These are phyloP conservation scores for Erannis defoliaria DNA, from an alignment of 2,888 invertebrate genomes.

Conservation along the genomic window DNA sequence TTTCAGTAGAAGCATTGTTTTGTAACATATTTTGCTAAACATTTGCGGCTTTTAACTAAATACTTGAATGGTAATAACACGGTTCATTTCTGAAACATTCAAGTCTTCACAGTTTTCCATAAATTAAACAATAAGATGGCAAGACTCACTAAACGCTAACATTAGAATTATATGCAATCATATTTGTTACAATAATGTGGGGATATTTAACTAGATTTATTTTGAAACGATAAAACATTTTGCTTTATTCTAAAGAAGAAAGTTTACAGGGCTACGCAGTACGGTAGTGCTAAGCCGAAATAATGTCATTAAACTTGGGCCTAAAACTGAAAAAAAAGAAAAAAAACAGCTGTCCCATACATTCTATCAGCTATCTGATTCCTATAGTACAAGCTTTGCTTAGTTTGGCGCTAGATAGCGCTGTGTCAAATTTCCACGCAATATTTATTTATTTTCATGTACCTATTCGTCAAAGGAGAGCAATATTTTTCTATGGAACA, in stretches of 20 bases:
- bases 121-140: slow-evolving; percentile 79
- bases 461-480: too few relatives aligned
- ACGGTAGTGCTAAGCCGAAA: too few relatives aligned
- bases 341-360: too few relatives aligned
- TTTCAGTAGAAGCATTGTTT: neutral
- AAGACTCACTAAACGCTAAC: slow-evolving; percentile 85
- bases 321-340: too few relatives aligned
- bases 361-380: too few relatives aligned
- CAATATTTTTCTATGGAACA: too few relatives aligned
- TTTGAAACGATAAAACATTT: neutral
- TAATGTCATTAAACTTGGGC: too few relatives aligned
- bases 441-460: too few relatives aligned
- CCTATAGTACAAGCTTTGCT: too few relatives aligned
- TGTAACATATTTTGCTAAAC: neutral
- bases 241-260: slow-evolving; percentile 7
- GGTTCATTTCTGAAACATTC: slow-evolving; percentile 42
- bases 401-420: too few relatives aligned
- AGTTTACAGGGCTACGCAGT: neutral
- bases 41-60: neutral
- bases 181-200: slow-evolving; percentile 6
- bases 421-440: too few relatives aligned
- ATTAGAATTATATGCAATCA: slow-evolving; percentile 63
- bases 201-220: slow-evolving; percentile 2
- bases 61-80: neutral
- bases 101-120: slow-evolving; percentile 61